Conservation (phyloP, 2,888 invertebrate genomes). For the Spodoptera exigua region DNA sequence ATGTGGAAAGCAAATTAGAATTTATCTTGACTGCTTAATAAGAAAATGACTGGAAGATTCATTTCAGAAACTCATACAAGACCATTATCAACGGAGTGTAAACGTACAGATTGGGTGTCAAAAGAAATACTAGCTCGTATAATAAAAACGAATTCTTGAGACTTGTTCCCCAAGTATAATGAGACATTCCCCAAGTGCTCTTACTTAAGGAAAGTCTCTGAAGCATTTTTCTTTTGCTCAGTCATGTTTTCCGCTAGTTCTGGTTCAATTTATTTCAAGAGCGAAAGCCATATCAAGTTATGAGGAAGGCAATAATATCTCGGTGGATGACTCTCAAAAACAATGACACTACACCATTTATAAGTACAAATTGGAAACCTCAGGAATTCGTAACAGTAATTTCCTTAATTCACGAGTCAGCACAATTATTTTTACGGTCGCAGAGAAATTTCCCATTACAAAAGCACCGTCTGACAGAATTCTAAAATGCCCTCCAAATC, state of each 20-base stretch:
- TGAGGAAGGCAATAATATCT: not conserved
- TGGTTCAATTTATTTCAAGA: constrained; percentile 26
- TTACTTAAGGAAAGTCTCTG: constrained; percentile 17
- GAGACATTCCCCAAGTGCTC: constrained; percentile 17
- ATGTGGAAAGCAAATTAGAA: too few relatives aligned
- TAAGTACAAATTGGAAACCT: constrained; percentile 1
- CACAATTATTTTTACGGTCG: constrained; percentile 50
- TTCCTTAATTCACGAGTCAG: constrained; percentile 39
- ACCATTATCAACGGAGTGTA: constrained; percentile 10
- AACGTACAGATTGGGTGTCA: constrained; percentile 20
- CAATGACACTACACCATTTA: not conserved
- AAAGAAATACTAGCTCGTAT: constrained; percentile 31
- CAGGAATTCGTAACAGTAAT: constrained; percentile 9
- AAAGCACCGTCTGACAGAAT: constrained; percentile 53
- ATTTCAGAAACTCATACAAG: too few relatives aligned
- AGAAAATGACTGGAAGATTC: too few relatives aligned
- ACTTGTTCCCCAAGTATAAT: constrained; percentile 21
- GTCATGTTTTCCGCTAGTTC: constrained; percentile 21
- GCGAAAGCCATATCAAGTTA: constrained; percentile 7
- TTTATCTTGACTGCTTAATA: too few relatives aligned
- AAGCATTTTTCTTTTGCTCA: constrained; percentile 24
- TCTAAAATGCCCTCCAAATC: constrained; percentile 64
- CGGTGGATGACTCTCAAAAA: constrained; percentile 1
- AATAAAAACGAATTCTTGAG: constrained; percentile 17
- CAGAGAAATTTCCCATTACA: constrained; percentile 56